Evolutionary conservation across 2,113 vertebrate genomes (phyloP), one percentile per base, ranked within the genome.

Genomic region (Neolamprologus toae): DNA sequence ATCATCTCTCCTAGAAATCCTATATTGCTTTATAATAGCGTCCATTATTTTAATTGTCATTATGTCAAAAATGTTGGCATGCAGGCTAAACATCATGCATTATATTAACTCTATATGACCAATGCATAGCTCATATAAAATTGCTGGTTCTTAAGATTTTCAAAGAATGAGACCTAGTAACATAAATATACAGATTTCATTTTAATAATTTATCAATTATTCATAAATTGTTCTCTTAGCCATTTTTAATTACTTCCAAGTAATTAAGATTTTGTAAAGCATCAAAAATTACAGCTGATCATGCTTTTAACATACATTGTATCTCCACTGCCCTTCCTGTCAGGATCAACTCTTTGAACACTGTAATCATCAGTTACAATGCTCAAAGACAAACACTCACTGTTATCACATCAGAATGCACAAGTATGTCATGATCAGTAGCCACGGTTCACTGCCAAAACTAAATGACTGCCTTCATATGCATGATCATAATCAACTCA

Each of bases 401-500:
- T 88, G 73, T 85, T 79, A 81, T 89, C 73, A 81, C 51, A 13
- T 57, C 54, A 68, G 40, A 37, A 80, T 66, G 11, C 21, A 45
- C 21, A 19, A 53, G 37, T 81, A 11, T 47, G 57, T 49, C 76
- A 83, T 73, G 42, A 92, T 85, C 55, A 73, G 13, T 23, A 35
- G 37, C 78, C 84, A 80, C 3, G 14, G 61, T 83, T 92, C 91
- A 88, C 59, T 63, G 21, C 23, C 83, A 83, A 14, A 47, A 42
- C 71, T 10, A 90, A 92, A 90, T 88, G 76, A 89, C 47, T 81
- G 54, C 9, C 53, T 76, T 42, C 19, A 54, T 83, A 71, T 90
- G 49, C 21, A 73, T 87, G n/a, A 68, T 63, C 17, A 2, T 86
- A 88, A 88, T 87, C 54, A 80, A 63, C 61, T 16, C 28, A 31